Base-by-base conservation (phyloP, 2,797 vertebrate genomes). In the Choloepus didactylus region DNA sequence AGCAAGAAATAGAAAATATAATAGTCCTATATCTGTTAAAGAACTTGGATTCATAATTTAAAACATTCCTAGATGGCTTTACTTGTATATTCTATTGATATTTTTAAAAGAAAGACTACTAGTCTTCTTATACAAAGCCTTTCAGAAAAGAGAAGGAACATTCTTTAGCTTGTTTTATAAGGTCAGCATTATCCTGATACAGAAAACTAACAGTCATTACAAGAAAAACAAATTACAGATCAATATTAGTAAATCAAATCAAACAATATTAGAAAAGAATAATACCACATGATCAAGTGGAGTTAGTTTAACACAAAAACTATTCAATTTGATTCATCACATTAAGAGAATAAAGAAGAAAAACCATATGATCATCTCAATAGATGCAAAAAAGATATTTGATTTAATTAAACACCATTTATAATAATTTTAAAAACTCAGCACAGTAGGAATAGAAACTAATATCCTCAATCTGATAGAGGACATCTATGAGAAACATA, bases 241-340 rank as follows among this genome's bases (percentile, higher is more conserved):
- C 77, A 94, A 88, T 56, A 85, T 51, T 82, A 95, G 38, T 92
- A 86, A 95, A 79, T 91, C 2, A 87, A 96, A 82, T 23, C 27
- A 73, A 73, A n/a, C 64, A 92, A 72, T 76, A 64, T 84, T 70
- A n/a, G 12, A 75, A 94, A 95, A 96, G 31, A 94, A 14, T 41
- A 77, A 94, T 76, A 77, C 25, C 87, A 83, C 76, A 73, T 93
- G 64, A 92, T 54, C 25, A 88, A 62, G 49, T 79, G 44, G 9
- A 2, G 41, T 85, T 92, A 35, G 15, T 62, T 96, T 86, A 73
- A 54, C 60, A 76, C 67, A 73, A 94, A 89, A 86, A 46, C 21
- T 15, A 93, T 44, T 88, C 77, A 93, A 85, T 35, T 51, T 49
- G 88, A 86, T 44, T 76, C 35, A 94, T 67, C 8, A 44, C 3